phyloP scores from a whole-genome alignment of 1,140 invertebrate species.

The Aphaenogaster rudis region DNA sequence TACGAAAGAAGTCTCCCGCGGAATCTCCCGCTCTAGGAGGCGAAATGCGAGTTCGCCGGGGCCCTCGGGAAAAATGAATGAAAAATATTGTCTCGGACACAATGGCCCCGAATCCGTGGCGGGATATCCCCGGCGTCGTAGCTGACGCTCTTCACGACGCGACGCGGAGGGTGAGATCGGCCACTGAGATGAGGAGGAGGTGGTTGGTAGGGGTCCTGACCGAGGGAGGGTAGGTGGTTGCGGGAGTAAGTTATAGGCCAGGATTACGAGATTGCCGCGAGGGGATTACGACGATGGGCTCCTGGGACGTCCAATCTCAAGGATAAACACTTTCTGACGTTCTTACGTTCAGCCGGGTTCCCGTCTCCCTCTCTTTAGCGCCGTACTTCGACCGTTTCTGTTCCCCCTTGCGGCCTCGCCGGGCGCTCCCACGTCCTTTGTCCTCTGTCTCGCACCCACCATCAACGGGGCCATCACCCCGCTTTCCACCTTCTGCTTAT shows the following conservation, averaged over 20 bases:
- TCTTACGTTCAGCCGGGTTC: slow-evolving; percentile 70
- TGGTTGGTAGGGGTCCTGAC: neutral
- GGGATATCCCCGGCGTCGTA: slow-evolving; percentile 68
- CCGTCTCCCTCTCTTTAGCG: slow-evolving; percentile 31
- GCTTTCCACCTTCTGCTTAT: slow-evolving; percentile 48
- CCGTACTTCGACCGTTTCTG: slow-evolving; percentile 7
- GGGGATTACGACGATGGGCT: slow-evolving; percentile 86
- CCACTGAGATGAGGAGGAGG: slow-evolving; percentile 5
- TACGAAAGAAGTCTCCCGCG: slow-evolving; percentile 31
- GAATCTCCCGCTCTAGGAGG: slow-evolving; percentile 32
- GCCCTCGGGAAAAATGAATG: slow-evolving; percentile 72
- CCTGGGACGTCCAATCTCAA: slow-evolving; percentile 86
- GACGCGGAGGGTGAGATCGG: slow-evolving; percentile 56
- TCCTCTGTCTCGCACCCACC: slow-evolving; percentile 28
- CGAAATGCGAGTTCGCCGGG: slow-evolving; percentile 57
- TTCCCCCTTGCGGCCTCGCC: slow-evolving; percentile 4
- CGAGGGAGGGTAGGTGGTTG: slow-evolving; percentile 52
- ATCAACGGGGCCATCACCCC: slow-evolving; percentile 22
- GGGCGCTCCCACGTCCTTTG: slow-evolving; percentile 9
- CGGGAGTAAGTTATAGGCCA: slow-evolving; percentile 83
- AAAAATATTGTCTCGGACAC: slow-evolving; percentile 80
- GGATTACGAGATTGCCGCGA: slow-evolving; percentile 86
- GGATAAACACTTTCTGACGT: slow-evolving; percentile 86
- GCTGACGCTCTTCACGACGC: slow-evolving; percentile 57
- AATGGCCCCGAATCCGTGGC: slow-evolving; percentile 72